Percentiles rank a stretch among this genome's conserved stretches.
These are phyloP conservation scores for Mus caroli DNA, from an alignment of 2,797 vertebrate genomes.

Conservation along the genomic window DNA sequence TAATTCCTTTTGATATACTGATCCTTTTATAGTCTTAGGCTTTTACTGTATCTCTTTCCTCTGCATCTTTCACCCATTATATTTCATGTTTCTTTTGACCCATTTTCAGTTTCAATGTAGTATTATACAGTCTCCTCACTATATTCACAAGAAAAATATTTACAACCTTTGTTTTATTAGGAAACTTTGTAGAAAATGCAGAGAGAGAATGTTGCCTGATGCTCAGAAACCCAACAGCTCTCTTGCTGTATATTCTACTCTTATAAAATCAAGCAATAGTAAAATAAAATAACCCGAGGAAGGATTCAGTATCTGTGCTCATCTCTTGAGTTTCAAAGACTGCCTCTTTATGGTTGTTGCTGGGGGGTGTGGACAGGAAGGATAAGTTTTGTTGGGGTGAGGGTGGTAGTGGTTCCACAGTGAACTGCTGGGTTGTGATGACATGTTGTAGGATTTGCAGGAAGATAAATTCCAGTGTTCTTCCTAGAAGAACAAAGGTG, in stretches of 20 bases:
- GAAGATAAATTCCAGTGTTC: not conserved
- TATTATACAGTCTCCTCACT: slow-evolving; percentile 4
- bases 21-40: not conserved
- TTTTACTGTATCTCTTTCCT: not conserved
- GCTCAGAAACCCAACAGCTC: not conserved
- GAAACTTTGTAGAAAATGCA: not conserved
- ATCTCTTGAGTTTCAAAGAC: slow-evolving; percentile 1
- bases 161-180: not conserved
- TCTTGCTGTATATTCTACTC: not conserved
- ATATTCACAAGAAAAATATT: not conserved
- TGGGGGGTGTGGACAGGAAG: not conserved
- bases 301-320: accelerated
- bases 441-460: not conserved
- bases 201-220: not conserved
- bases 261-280: not conserved
- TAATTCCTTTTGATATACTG: not conserved
- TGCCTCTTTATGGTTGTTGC: not conserved
- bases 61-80: not conserved
- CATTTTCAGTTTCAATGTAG: not conserved
- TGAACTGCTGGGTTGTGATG: not conserved
- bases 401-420: not conserved
- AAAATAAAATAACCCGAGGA: not conserved
- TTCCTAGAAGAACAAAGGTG: not conserved
- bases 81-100: not conserved
- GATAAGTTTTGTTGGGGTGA: not conserved